phyloP scores from a whole-genome alignment of 2,797 vertebrate species.

The Chelmon rostratus region DNA sequence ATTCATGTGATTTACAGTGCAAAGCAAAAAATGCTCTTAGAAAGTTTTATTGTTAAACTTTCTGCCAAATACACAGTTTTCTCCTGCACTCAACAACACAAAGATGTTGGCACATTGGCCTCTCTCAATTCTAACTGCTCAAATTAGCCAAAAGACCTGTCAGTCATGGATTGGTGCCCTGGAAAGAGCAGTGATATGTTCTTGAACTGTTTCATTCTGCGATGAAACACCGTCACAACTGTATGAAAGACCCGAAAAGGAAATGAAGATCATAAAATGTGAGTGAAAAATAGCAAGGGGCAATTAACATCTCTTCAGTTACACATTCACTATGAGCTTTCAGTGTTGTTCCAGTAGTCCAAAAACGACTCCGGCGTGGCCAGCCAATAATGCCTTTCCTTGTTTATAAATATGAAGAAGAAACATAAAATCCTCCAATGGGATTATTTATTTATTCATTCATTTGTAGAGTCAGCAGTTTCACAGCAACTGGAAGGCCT shows the following conservation, averaged over 20 bases:
- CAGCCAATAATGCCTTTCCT: constrained; percentile 37
- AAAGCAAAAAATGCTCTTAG: not conserved
- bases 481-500: constrained; percentile 14
- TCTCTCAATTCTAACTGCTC: not conserved
- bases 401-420: constrained; percentile 42
- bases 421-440: constrained; percentile 52
- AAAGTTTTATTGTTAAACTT: not conserved
- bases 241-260: not conserved
- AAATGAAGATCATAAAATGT: not conserved
- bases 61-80: not conserved
- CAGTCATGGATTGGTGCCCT: not conserved
- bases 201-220: not conserved
- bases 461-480: constrained; percentile 42
- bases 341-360: not conserved
- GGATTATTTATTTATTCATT: constrained; percentile 49
- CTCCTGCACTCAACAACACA: not conserved
- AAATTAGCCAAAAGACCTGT: not conserved
- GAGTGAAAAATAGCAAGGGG: not conserved
- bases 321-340: not conserved
- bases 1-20: not conserved
- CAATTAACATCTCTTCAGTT: constrained; percentile 11
- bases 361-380: constrained; percentile 1
- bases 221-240: not conserved
- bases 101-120: not conserved
- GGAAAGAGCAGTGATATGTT: not conserved